Evolutionary conservation across 2,113 vertebrate species (phyloP).

Genomic region (Andinoacara biseriatus): DNA sequence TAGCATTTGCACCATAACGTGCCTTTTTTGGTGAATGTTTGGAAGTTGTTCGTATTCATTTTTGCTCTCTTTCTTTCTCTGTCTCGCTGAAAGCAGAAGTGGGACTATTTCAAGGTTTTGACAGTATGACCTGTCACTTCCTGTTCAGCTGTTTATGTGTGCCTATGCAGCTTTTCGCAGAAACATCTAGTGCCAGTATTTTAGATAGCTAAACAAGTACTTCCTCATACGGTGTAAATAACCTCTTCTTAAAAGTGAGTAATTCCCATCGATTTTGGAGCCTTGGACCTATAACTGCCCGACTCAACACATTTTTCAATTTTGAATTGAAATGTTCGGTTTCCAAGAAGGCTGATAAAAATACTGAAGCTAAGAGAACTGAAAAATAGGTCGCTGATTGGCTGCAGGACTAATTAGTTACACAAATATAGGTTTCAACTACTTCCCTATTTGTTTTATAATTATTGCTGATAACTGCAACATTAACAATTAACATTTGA

Average conservation of each 20-base stretch:
- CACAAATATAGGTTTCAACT: not conserved
- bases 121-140: slow-evolving; percentile 73
- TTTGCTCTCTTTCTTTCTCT: not conserved
- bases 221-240: slow-evolving; percentile 35
- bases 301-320: fast-evolving
- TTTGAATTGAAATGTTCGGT: not conserved
- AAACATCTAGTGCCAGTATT: slow-evolving; percentile 57
- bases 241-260: not conserved
- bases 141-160: slow-evolving; percentile 78
- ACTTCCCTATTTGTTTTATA: not conserved
- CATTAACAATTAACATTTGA: fast-evolving
- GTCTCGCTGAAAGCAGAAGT: slow-evolving; percentile 71
- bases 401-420: not conserved
- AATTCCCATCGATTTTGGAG: not conserved
- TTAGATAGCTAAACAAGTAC: slow-evolving; percentile 31
- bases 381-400: fast-evolving
- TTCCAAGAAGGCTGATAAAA: not conserved
- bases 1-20: not conserved
- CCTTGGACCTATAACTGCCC: not conserved
- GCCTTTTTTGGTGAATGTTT: slow-evolving; percentile 9
- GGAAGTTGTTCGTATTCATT: not conserved
- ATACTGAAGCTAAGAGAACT: not conserved
- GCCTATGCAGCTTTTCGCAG: slow-evolving; percentile 64
- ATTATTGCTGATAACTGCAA: fast-evolving
- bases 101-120: slow-evolving; percentile 70